Conservation (phyloP, 2,797 vertebrate species). For the Sebastes matsubarae region DNA sequence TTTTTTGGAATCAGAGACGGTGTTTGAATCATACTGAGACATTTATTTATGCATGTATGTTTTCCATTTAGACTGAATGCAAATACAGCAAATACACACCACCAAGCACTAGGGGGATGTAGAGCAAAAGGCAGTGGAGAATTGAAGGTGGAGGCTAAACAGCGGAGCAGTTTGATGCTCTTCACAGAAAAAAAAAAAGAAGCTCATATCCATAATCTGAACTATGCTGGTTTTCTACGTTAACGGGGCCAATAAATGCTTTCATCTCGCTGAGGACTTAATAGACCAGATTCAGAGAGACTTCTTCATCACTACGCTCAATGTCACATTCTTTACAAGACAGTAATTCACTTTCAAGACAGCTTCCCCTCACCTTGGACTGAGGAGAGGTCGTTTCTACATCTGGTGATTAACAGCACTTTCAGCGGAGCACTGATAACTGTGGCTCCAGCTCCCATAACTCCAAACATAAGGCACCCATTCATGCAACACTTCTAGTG, state of each 20-base stretch:
- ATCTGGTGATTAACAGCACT: constrained; percentile 42
- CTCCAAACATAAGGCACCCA: constrained; percentile 76
- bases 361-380: constrained; percentile 32
- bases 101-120: constrained; percentile 88
- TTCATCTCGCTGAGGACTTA: not conserved
- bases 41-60: constrained; percentile 88
- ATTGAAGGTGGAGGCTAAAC: constrained; percentile 80
- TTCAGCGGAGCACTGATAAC: constrained; percentile 24
- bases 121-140: constrained; percentile 75
- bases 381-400: constrained; percentile 29
- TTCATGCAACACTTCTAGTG: constrained; percentile 53
- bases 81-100: constrained; percentile 97
- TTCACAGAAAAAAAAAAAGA: constrained; percentile 25
- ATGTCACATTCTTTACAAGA: constrained; percentile 52
- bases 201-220: constrained; percentile 30
- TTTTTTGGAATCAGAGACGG: constrained; percentile 48
- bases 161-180: constrained; percentile 53
- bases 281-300: constrained; percentile 6
- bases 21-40: constrained; percentile 79
- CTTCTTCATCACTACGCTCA: not conserved
- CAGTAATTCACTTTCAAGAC: constrained; percentile 36
- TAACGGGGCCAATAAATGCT: constrained; percentile 26
- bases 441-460: constrained; percentile 30
- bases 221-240: constrained; percentile 35
- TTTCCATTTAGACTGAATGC: constrained; percentile 95